These are phyloP conservation scores for Xanthia icteritia DNA, from an alignment of 2,888 invertebrate species.

Conservation along the genomic window DNA sequence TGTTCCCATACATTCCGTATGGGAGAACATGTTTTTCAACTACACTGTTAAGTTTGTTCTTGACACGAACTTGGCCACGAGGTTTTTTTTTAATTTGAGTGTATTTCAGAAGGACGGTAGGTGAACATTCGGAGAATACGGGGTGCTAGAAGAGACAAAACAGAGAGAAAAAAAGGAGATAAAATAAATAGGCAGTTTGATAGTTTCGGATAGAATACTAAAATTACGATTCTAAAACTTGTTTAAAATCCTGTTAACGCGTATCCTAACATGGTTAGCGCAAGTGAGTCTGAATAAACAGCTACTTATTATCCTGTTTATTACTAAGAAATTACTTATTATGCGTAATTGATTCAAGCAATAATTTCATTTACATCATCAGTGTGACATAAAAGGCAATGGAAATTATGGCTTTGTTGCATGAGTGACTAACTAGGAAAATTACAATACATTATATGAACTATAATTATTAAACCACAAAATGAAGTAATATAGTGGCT, in stretches of 20 bases:
- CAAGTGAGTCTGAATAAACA: background rate
- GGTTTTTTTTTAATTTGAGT: no score
- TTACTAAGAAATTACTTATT: background rate
- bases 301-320: background rate
- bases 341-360: background rate
- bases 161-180: no score
- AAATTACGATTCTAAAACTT: background rate
- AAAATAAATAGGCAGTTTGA: no score
- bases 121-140: no score
- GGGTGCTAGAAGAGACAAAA: no score
- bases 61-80: no score
- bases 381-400: background rate
- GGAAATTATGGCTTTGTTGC: no score
- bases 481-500: background rate
- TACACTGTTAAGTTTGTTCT: no score
- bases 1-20: no score
- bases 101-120: no score
- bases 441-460: background rate
- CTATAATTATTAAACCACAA: slow-evolving; percentile 1
- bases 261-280: background rate
- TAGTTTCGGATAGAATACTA: no score
- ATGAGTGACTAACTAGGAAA: background rate
- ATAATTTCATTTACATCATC: slow-evolving; percentile 1
- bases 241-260: background rate
- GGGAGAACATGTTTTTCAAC: no score